Conservation (phyloP, 1,140 invertebrate species). For the Drosophila suzukii region DNA sequence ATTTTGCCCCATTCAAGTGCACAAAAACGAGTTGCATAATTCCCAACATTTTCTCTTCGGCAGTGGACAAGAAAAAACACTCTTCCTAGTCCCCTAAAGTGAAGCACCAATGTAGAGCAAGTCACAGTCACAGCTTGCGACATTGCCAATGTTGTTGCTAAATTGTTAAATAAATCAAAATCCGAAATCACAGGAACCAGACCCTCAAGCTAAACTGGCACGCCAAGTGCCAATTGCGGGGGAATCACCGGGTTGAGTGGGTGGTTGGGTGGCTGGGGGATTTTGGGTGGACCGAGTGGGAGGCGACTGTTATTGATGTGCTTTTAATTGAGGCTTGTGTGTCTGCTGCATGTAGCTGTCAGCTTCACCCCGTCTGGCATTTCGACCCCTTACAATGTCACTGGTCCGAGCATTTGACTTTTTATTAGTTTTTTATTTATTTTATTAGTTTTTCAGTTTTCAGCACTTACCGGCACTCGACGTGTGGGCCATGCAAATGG, state of each 20-base stretch:
- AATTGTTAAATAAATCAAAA: constrained; percentile 83
- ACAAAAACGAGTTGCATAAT: constrained; percentile 14
- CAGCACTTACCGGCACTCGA: constrained; percentile 78
- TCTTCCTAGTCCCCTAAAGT: background rate
- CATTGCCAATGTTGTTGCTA: constrained; percentile 62
- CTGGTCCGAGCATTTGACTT: constrained; percentile 70
- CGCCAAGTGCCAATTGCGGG: constrained; percentile 71
- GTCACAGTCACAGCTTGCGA: constrained; percentile 61
- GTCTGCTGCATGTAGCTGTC: constrained; percentile 51
- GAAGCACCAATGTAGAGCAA: constrained; percentile 12
- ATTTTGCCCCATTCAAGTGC: constrained; percentile 8
- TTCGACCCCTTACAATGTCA: constrained; percentile 20
- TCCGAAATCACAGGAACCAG: constrained; percentile 44
- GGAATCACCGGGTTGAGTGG: constrained; percentile 8
- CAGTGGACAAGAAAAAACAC: constrained; percentile 8
- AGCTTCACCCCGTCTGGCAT: constrained; percentile 15
- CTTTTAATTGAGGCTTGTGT: constrained; percentile 79
- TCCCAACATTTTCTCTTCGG: constrained; percentile 3
- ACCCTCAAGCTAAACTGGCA: constrained; percentile 55
- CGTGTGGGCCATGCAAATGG: constrained; percentile 70
- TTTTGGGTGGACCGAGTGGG: constrained; percentile 4
- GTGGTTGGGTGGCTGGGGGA: background rate
- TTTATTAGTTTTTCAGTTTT: constrained; percentile 65
- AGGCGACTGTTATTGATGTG: constrained; percentile 73
- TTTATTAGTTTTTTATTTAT: constrained; percentile 76